A percentile compares a stretch with the other conserved stretches of the same genome.
phyloP scores from a whole-genome alignment of 1,140 invertebrate genomes.

The Heliconius melpomene region DNA sequence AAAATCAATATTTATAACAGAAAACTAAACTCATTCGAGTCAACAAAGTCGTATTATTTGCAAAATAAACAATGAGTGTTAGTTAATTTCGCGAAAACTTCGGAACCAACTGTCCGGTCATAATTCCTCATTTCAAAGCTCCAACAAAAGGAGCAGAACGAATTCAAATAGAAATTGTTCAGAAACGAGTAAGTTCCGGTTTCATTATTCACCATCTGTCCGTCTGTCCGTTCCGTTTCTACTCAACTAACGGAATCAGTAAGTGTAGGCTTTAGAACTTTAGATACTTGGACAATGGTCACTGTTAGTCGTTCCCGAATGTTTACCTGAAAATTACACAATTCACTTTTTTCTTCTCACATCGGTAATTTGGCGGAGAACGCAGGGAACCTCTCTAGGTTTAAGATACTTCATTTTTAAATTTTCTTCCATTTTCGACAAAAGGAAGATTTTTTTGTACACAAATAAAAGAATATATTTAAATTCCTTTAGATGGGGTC shows the following conservation, averaged over 20 bases:
- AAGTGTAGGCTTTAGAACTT: not conserved
- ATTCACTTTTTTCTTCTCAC: not conserved
- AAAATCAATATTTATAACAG: not conserved
- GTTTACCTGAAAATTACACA: not conserved
- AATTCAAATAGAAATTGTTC: conserved; percentile 38
- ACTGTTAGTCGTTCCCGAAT: not conserved
- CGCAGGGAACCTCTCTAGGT: too few species aligned
- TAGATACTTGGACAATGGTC: not conserved
- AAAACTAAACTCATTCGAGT: not conserved
- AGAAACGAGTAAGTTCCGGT: conserved; percentile 24
- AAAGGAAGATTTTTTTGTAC: too few species aligned
- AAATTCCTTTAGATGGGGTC: too few species aligned
- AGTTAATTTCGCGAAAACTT: conserved; percentile 13
- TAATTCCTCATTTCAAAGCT: conserved; percentile 30
- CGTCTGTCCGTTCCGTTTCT: conserved; percentile 7
- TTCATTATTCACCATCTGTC: conserved; percentile 42
- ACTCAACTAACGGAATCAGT: conserved; percentile 3
- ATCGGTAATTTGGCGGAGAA: too few species aligned
- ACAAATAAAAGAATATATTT: too few species aligned
- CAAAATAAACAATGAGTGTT: conserved; percentile 10
- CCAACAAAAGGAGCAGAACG: conserved; percentile 30
- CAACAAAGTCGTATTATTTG: not conserved
- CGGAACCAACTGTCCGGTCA: conserved; percentile 14
- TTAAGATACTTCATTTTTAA: too few species aligned
- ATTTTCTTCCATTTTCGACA: too few species aligned